Evolutionary conservation across 2,888 invertebrate species (phyloP).

Genomic region (Napeogenes inachia): DNA sequence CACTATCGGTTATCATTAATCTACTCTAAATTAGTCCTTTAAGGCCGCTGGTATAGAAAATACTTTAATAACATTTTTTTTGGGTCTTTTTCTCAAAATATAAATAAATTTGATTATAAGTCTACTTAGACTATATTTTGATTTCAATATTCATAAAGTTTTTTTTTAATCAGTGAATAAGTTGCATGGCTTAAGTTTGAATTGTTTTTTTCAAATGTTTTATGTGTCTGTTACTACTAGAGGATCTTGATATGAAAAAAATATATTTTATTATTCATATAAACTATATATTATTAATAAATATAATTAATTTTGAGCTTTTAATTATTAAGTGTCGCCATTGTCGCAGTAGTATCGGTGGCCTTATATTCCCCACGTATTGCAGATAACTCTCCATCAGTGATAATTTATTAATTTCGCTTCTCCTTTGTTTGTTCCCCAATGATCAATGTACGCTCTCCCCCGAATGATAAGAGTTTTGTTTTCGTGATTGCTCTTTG

Average conservation of each 20-base stretch:
- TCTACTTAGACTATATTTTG: too few relatives aligned
- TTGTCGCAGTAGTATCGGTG: slow-evolving; percentile 17
- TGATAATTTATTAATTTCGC: slow-evolving; percentile 73
- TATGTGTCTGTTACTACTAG: too few relatives aligned
- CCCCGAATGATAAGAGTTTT: slow-evolving; percentile 68
- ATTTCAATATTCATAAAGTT: too few relatives aligned
- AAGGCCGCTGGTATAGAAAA: background rate
- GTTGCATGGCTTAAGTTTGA: too few relatives aligned
- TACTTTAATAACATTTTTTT: background rate
- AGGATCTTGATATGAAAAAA: too few relatives aligned
- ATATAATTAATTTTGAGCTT: background rate
- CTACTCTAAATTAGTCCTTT: slow-evolving; percentile 3
- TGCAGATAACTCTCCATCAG: slow-evolving; percentile 46
- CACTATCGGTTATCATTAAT: slow-evolving; percentile 21
- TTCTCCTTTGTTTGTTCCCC: slow-evolving; percentile 58
- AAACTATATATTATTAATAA: too few relatives aligned
- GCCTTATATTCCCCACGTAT: slow-evolving; percentile 45
- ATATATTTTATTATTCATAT: too few relatives aligned
- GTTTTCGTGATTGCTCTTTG: slow-evolving; percentile 73
- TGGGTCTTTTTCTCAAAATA: too few relatives aligned
- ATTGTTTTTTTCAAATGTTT: too few relatives aligned
- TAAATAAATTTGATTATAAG: too few relatives aligned
- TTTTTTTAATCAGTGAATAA: too few relatives aligned
- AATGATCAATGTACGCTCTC: slow-evolving; percentile 53
- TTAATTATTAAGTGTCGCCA: background rate